Base-by-base conservation (phyloP, 2,797 vertebrate genomes). In the Clarias pachynema region DNA sequence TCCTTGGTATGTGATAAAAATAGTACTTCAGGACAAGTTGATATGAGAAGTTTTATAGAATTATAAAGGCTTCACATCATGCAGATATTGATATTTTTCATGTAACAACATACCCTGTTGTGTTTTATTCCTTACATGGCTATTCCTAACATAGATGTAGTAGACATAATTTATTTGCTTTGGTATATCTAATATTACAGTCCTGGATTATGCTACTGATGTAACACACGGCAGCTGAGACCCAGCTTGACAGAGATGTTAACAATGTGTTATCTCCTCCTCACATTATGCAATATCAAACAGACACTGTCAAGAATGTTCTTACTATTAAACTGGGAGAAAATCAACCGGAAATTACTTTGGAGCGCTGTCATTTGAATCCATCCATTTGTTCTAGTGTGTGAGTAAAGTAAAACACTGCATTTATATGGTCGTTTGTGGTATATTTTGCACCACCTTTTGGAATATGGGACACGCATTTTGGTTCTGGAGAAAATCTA, bases 171-270 rank as follows among this genome's bases (percentile, higher is more conserved):
- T 56, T 88, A 86, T 90, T 85, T 89, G 70, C 84, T 80, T 87
- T 85, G 57, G 56, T 34, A 31, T 86, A 59, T 88, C 79, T 83
- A 79, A 89, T 75, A 90, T n/a, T 75, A 68, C 82, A 26, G 77
- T 86, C 89, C 79, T 90, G 89, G 86, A 88, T 92, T 91, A 89
- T 90, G 79, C 79, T 84, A 91, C 82, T 92, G 91, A 90, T 89
- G 16, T 87, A 77, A 72, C 2, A 15, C 37, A 84, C 59, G 74
- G 87, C 89, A 93, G 87, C 91, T 91, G 89, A 78, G 78, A 85
- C 73, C 83, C 86, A 91, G 66, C 89, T 86, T 91, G 68, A 34
- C 85, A 82, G 15, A 72, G 73, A 82, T 66, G 26, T 56, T 81
- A 81, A 66, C 31, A 85, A 40, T 34, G 80, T 79, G 79, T 82